Conservation (phyloP, 2,888 invertebrate genomes). For the Chloroclystis v-ata region DNA sequence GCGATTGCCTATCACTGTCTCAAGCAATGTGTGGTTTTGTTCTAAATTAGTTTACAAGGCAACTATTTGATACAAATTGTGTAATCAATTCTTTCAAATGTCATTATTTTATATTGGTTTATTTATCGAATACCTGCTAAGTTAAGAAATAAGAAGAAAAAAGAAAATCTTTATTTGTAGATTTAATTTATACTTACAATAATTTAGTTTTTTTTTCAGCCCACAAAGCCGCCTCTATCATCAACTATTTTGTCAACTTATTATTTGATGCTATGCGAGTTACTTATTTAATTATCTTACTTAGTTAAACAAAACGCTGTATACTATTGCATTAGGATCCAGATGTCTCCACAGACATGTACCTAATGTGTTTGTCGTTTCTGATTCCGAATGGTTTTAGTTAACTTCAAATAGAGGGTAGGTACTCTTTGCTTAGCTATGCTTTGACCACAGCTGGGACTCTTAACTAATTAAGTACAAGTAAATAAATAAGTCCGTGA, state of each 20-base stretch:
- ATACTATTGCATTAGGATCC: conserved; percentile 5
- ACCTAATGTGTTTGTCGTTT: conserved; percentile 10
- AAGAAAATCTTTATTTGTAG: too few relatives aligned
- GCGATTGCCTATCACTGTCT: conserved; percentile 27
- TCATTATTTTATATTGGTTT: too few relatives aligned
- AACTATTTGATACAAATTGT: conserved; percentile 9
- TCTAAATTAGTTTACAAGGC: conserved; percentile 21
- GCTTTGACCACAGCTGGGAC: background rate
- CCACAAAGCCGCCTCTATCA: too few relatives aligned
- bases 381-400: conserved; percentile 5
- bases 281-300: background rate
- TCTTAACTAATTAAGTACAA: too few relatives aligned
- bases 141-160: too few relatives aligned
- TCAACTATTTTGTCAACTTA: too few relatives aligned
- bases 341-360: conserved; percentile 5
- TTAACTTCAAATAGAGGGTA: conserved; percentile 11
- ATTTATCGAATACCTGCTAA: background rate
- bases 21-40: conserved; percentile 17
- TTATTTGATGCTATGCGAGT: too few relatives aligned
- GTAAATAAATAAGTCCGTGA: too few relatives aligned
- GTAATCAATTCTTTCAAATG: background rate
- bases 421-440: background rate
- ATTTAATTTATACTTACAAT: too few relatives aligned
- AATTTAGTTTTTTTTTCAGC: too few relatives aligned
- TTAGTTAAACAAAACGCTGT: background rate